Conservation (phyloP, 2,113 vertebrate species). For the Anolis carolinensis region DNA sequence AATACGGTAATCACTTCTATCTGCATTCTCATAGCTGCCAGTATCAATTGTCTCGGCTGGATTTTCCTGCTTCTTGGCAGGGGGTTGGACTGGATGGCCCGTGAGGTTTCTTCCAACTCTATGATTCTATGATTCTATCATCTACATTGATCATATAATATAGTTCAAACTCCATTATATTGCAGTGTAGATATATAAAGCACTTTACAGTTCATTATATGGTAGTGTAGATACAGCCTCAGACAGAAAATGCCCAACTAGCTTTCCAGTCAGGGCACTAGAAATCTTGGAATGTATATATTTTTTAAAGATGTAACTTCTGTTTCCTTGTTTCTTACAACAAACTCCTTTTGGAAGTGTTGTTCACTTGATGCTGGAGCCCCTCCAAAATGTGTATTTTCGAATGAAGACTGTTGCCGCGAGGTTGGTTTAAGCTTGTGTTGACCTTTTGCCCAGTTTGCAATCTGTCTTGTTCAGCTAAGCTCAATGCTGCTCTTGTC, state of each 20-base stretch:
- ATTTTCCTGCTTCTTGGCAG: too few relatives aligned
- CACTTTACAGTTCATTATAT: too few relatives aligned
- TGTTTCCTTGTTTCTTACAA: neutral
- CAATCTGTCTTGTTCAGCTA: conserved; percentile 25
- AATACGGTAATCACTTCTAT: neutral
- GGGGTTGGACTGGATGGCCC: too few relatives aligned
- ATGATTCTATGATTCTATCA: too few relatives aligned
- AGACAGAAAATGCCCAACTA: neutral
- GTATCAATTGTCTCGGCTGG: neutral
- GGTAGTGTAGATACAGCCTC: too few relatives aligned
- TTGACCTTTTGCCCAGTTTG: neutral
- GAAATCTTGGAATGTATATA: neutral
- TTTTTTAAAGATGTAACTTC: conserved; percentile 27
- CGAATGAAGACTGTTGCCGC: conserved; percentile 28
- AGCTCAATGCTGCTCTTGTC: conserved; percentile 29
- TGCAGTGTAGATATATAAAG: too few relatives aligned
- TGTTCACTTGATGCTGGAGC: neutral
- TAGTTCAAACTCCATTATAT: too few relatives aligned
- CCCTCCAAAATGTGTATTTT: conserved; percentile 14
- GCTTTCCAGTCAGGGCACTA: conserved; percentile 12
- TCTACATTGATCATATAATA: too few relatives aligned
- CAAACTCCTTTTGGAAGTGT: neutral
- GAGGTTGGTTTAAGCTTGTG: conserved; percentile 13
- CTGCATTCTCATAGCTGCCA: conserved; percentile 10
- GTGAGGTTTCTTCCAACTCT: too few relatives aligned